Evolutionary conservation across 53 echinoderm and acorn worm species (phyloP), one percentile per base, ranked within the genome.

Genomic region (Antedon mediterranea): DNA sequence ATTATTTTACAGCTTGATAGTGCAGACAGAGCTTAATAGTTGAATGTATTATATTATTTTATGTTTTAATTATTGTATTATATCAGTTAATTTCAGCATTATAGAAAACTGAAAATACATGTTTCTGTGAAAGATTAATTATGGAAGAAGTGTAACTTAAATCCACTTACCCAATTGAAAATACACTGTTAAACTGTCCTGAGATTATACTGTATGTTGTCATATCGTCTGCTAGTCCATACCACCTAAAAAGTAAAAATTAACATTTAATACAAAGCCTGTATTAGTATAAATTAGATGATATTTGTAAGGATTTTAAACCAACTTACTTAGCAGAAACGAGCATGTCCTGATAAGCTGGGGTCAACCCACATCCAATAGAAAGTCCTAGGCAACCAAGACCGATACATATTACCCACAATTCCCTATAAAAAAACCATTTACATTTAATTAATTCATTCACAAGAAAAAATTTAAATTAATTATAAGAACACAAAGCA

Each of bases 101-200:
- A n/a, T n/a, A n/a, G n/a, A n/a, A n/a, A n/a, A n/a, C n/a, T n/a
- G n/a, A n/a, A n/a, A n/a, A n/a, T n/a, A n/a, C n/a, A n/a, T n/a
- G n/a, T n/a, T n/a, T n/a, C n/a, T n/a, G n/a, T n/a, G n/a, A n/a
- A n/a, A n/a, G n/a, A n/a, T n/a, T n/a, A n/a, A n/a, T 57, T 6
- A 57, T 57, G 57, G 7, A 57, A 57, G 7, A 57, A 57, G 18
- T 11, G 57, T 57, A 1, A 57, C n/a, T n/a, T n/a, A n/a, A n/a
- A n/a, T n/a, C n/a, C n/a, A 83, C 86, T 84, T 86, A 91, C 91
- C 91, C 91, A 23, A 91, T 73, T 34, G 86, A 85, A 73, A 88
- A 86, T 0, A 86, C 20, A 30, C 86, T 77, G 71, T 76, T 76
- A 76, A 86, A 91, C 0, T 88, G 30, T 8, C 91, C 91, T 14